phyloP scores from a whole-genome alignment of 2,888 invertebrate genomes.

The Hofmannophila pseudospretella region DNA sequence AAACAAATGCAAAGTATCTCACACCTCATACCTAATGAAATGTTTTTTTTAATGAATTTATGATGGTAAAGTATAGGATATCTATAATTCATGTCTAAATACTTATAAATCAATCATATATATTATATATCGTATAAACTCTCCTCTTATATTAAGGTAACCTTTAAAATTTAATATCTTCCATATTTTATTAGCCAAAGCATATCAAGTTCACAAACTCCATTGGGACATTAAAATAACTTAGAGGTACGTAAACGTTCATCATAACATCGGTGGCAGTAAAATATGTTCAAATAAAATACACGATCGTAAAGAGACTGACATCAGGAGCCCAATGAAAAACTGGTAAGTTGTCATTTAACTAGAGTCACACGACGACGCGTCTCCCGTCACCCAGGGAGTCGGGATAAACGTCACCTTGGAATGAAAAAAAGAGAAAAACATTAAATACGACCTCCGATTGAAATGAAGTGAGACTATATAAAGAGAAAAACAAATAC shows the following conservation, averaged over 20 bases:
- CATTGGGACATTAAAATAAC: conserved; percentile 60
- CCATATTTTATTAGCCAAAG: conserved; percentile 42
- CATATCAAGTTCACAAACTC: conserved; percentile 55
- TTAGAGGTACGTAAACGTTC: conserved; percentile 56
- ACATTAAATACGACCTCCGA: conserved; percentile 55
- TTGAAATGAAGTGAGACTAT: conserved; percentile 66
- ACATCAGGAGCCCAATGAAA: conserved; percentile 64
- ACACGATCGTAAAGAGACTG: conserved; percentile 68
- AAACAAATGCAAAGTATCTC: too few relatives aligned
- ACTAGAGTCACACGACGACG: conserved; percentile 49
- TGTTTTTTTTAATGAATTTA: too few relatives aligned
- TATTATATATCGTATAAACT: too few relatives aligned
- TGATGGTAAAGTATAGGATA: too few relatives aligned
- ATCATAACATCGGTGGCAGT: conserved; percentile 70
- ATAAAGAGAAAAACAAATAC: conserved; percentile 60
- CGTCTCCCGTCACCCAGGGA: conserved; percentile 56
- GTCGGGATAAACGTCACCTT: conserved; percentile 70
- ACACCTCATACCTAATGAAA: too few relatives aligned
- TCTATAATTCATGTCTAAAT: neutral
- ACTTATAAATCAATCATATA: conserved; percentile 10
- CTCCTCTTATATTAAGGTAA: conserved; percentile 7
- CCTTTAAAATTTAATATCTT: conserved; percentile 32
- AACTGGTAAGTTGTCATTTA: conserved; percentile 69
- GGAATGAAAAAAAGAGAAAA: conserved; percentile 68
- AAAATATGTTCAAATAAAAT: conserved; percentile 71